These are phyloP conservation scores for Caenorhabditis angaria DNA, from an alignment of 2,888 invertebrate species.

Conservation along the genomic window DNA sequence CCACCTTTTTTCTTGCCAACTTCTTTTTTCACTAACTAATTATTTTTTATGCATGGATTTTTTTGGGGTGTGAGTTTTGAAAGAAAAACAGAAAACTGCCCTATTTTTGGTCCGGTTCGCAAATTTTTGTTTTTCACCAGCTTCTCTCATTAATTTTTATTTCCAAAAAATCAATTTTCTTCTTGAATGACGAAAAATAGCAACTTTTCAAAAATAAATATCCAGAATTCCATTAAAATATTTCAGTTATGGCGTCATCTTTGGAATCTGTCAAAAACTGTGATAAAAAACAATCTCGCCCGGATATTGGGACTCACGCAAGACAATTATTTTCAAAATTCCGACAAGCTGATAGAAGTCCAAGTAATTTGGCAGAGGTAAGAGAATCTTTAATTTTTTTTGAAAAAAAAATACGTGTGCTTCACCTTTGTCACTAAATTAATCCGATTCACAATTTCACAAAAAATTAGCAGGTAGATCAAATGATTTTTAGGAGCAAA, in stretches of 20 bases:
- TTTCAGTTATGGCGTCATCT: constrained; percentile 58
- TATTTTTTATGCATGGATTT: neutral
- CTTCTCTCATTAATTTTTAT: neutral
- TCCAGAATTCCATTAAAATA: too few species aligned
- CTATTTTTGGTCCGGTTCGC: neutral
- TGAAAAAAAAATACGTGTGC: constrained; percentile 3
- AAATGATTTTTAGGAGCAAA: constrained; percentile 38
- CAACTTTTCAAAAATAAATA: too few species aligned
- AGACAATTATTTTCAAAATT: constrained; percentile 40
- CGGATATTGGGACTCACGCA: constrained; percentile 39
- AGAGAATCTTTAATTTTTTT: constrained; percentile 10
- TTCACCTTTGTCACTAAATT: constrained; percentile 6
- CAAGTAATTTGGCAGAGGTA: constrained; percentile 52
- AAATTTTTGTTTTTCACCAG: neutral
- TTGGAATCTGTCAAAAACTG: constrained; percentile 49
- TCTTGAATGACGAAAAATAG: too few species aligned
- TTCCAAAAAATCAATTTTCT: neutral
- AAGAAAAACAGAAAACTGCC: constrained; percentile 3
- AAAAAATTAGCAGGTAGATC: neutral
- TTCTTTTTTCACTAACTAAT: neutral
- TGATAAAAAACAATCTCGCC: constrained; percentile 40
- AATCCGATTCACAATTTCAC: neutral
- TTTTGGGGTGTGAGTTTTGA: neutral
- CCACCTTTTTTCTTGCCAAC: neutral
- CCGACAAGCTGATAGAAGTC: constrained; percentile 41